Percentiles rank a stretch among this genome's conserved stretches.
phyloP scores from a whole-genome alignment of 2,113 vertebrate species.

The Tiliqua scincoides region DNA sequence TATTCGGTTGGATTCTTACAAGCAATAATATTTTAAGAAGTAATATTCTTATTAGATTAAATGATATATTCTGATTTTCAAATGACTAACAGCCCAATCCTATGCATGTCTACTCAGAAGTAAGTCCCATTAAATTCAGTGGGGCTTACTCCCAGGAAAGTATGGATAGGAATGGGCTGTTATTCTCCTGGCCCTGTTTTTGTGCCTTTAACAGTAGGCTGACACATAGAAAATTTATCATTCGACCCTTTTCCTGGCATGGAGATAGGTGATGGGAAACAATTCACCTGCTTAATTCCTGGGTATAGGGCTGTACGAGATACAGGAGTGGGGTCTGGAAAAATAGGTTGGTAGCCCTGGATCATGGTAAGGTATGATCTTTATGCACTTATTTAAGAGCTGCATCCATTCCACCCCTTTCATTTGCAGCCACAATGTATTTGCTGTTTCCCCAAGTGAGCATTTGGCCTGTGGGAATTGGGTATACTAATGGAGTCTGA shows the following conservation, averaged over 20 bases:
- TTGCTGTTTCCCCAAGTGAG: slow-evolving; percentile 30
- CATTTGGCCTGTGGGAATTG: slow-evolving; percentile 30
- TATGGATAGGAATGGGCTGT: no score
- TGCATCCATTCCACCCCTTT: background rate
- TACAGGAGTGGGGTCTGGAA: background rate
- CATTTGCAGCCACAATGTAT: background rate
- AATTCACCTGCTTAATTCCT: background rate
- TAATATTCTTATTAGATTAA: background rate
- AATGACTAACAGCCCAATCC: no score
- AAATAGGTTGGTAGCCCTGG: background rate
- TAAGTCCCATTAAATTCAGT: no score
- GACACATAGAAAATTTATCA: background rate
- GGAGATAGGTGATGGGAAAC: background rate
- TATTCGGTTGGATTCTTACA: background rate
- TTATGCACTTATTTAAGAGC: background rate
- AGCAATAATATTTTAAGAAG: no score
- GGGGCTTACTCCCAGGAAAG: no score
- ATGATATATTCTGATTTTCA: background rate
- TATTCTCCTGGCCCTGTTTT: background rate
- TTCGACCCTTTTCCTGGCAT: background rate
- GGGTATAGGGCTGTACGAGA: background rate
- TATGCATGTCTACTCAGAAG: no score
- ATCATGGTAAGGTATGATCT: background rate
- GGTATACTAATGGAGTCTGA: slow-evolving; percentile 21
- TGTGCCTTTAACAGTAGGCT: background rate